A percentile compares a stretch with the other conserved stretches of the same genome.
Conservation (phyloP, 2,888 invertebrate species). For the Ernsta delagoae region DNA sequence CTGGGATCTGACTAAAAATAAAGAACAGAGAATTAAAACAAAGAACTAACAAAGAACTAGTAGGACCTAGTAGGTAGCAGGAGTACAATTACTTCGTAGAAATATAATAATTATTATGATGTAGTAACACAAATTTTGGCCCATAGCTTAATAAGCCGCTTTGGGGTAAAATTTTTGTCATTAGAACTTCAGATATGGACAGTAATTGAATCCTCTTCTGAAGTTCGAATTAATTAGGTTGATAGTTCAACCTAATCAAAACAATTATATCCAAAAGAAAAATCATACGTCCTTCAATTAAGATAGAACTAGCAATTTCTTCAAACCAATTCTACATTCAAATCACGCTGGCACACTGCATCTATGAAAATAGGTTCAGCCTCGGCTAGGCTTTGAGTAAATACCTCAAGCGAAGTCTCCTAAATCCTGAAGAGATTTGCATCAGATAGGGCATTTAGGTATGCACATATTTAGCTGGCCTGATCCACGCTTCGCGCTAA, state of each 20-base stretch:
- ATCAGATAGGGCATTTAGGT: constrained; percentile 24
- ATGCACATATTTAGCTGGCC: constrained; percentile 33
- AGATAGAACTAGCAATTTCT: neutral
- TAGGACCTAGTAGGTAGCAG: no score
- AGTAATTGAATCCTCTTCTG: no score
- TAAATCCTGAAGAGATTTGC: constrained; percentile 22
- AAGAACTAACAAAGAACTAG: no score
- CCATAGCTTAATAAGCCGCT: no score
- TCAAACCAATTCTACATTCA: neutral
- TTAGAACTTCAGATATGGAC: no score
- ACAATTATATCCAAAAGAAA: neutral
- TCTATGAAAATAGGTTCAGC: neutral
- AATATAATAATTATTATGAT: no score
- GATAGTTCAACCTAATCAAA: neutral
- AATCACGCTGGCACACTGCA: neutral
- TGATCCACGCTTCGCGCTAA: constrained; percentile 45
- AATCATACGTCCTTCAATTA: neutral
- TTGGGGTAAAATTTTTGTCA: no score
- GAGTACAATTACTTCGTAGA: no score
- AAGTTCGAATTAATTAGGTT: no score
- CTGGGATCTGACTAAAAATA: no score
- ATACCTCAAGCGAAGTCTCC: constrained; percentile 10
- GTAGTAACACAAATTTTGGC: no score
- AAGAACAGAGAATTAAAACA: no score
- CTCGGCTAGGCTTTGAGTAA: neutral